Conservation (phyloP, 2,113 vertebrate genomes). For the Phaethornis superciliosus region DNA sequence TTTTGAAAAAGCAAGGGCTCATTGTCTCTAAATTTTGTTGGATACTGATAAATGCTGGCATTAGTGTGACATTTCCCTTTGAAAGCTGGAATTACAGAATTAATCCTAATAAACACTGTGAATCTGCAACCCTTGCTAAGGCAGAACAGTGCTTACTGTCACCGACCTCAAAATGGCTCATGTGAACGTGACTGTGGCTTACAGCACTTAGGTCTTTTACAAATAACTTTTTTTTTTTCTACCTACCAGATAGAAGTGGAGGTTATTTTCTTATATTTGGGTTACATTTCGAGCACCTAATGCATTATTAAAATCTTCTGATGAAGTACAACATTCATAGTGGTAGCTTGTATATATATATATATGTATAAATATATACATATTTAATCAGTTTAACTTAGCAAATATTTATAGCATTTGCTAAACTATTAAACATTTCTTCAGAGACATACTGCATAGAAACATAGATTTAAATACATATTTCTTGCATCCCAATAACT, state of each 20-base stretch:
- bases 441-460: background rate
- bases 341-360: background rate
- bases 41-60: conserved; percentile 51
- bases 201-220: background rate
- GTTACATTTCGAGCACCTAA: background rate
- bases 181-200: background rate
- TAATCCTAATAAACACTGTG: conserved; percentile 4
- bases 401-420: background rate
- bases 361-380: background rate
- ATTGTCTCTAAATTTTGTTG: conserved; percentile 33
- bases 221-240: background rate
- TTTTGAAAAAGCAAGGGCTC: conserved; percentile 38
- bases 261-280: background rate
- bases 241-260: background rate
- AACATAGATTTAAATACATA: background rate
- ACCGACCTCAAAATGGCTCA: background rate
- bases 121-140: background rate
- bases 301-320: background rate
- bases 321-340: background rate
- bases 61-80: conserved; percentile 48
- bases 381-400: background rate
- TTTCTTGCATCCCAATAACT: background rate
- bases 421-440: background rate
- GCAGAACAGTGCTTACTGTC: background rate
- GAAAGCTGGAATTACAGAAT: conserved; percentile 3